Base-by-base conservation (phyloP, 2,888 invertebrate genomes). In the Cantharis lateralis region DNA sequence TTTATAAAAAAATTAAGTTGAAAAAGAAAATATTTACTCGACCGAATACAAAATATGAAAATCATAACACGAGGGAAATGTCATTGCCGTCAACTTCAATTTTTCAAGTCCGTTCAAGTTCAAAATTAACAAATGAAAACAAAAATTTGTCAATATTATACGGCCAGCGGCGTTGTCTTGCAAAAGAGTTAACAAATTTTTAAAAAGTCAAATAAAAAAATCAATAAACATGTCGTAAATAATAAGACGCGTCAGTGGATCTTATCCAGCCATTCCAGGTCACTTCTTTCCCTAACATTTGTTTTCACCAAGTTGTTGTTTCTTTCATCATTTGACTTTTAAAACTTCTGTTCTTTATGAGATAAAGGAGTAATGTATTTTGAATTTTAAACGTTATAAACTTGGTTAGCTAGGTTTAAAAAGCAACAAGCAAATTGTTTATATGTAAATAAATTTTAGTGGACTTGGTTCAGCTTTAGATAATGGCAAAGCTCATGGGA, bases 161-260 rank as follows among this genome's bases (percentile, higher is more conserved):
- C n/a, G 48, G 7, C 48, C 1, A 7, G 48, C 48, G 10, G n/a
- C 5, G 13, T 48, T 9, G n/a, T n/a, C 48, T 48, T n/a, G 20
- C 64, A 16, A 66, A 24, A 18, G 13, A 66, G 64, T 32, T 16
- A 26, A n/a, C 26, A 15, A n/a, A 69, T 26, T 26, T 69, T 24
- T 69, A 13, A 66, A 66, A 75, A 68, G 10, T 73, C 32, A 75
- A 70, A 68, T 70, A 78, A 74, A 76, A 78, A 72, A 76, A 72
- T 78, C 78, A 68, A 78, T 78, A 78, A 76, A 74, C 73, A 72
- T 63, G 78, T 70, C 78, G 63, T 78, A 78, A 78, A 78, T 78
- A 76, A 78, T 73, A 76, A 78, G 78, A 78, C 75, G 78, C 75
- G 73, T 76, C 78, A 71, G 72, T 74, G 78, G 72, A 74, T 78